phyloP scores from a whole-genome alignment of 2,888 invertebrate species.

The Lycocerus yunnanus region DNA sequence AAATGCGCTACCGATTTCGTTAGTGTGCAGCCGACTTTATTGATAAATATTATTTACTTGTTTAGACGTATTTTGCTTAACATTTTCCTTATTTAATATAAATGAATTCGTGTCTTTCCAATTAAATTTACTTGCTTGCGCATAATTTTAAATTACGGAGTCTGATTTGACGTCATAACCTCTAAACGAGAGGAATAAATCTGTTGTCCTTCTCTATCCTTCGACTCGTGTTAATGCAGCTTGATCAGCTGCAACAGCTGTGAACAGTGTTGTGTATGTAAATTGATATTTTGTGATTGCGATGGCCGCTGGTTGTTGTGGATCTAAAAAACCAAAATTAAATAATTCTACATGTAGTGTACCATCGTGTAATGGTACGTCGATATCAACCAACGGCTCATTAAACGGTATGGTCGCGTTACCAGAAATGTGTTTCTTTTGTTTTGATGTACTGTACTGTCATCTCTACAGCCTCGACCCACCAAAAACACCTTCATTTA shows the following conservation, averaged over 20 bases:
- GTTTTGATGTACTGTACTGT: slow-evolving; percentile 97
- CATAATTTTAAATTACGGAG: not conserved
- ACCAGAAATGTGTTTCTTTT: slow-evolving; percentile 98
- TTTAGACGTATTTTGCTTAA: not conserved
- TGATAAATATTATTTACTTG: not conserved
- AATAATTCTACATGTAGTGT: slow-evolving; percentile 62
- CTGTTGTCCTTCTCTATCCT: slow-evolving; percentile 23
- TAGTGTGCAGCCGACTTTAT: not conserved
- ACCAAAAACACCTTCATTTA: slow-evolving; percentile 89
- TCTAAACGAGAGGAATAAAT: slow-evolving; percentile 16
- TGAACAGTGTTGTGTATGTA: slow-evolving; percentile 27
- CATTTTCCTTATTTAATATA: not conserved
- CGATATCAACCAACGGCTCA: slow-evolving; percentile 50
- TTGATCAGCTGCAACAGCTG: slow-evolving; percentile 35
- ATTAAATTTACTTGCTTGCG: not conserved
- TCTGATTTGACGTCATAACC: slow-evolving; percentile 13
- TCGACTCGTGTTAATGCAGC: slow-evolving; percentile 35
- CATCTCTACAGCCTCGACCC: slow-evolving; percentile 92
- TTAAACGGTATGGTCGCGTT: slow-evolving; percentile 70
- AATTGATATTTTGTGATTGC: slow-evolving; percentile 34
- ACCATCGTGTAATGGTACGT: slow-evolving; percentile 51
- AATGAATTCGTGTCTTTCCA: not conserved
- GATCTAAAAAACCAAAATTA: slow-evolving; percentile 89
- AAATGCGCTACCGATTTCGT: not conserved
- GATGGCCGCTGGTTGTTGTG: slow-evolving; percentile 92